Conservation (phyloP, 2,113 vertebrate species). For the Turdus rufiventris region DNA sequence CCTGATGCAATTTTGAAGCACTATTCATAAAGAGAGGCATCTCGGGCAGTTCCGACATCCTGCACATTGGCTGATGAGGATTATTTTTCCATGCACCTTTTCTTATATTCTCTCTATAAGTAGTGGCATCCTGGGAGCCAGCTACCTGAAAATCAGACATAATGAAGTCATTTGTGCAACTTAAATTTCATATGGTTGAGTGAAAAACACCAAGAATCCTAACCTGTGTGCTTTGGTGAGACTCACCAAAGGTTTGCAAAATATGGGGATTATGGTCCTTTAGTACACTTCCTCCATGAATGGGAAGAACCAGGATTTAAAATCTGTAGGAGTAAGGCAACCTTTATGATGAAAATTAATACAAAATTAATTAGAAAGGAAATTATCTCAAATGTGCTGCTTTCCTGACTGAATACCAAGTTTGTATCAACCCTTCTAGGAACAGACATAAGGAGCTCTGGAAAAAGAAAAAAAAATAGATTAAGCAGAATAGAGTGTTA, state of each 20-base stretch:
- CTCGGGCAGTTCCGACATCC: neutral
- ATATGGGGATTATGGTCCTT: neutral
- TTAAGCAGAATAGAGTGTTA: neutral
- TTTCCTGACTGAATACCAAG: neutral
- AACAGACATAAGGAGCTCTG: slow-evolving; percentile 6
- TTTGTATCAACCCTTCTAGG: slow-evolving; percentile 27
- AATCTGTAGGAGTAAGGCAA: neutral
- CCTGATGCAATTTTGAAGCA: neutral
- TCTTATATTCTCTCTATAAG: neutral
- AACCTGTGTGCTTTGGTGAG: neutral
- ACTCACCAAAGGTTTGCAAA: neutral
- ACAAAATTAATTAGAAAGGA: neutral
- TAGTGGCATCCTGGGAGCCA: neutral
- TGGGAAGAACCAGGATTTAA: neutral
- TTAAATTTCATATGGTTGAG: neutral
- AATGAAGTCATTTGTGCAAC: neutral
- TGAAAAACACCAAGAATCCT: neutral
- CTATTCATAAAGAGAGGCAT: neutral
- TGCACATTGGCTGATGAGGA: neutral
- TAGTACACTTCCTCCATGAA: neutral
- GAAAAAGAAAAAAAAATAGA: neutral
- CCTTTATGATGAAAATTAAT: neutral
- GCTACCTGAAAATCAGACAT: neutral
- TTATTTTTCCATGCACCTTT: neutral
- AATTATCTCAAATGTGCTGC: neutral